These are phyloP conservation scores for Candoia aspera DNA, from an alignment of 2,113 vertebrate species.

Conservation along the genomic window DNA sequence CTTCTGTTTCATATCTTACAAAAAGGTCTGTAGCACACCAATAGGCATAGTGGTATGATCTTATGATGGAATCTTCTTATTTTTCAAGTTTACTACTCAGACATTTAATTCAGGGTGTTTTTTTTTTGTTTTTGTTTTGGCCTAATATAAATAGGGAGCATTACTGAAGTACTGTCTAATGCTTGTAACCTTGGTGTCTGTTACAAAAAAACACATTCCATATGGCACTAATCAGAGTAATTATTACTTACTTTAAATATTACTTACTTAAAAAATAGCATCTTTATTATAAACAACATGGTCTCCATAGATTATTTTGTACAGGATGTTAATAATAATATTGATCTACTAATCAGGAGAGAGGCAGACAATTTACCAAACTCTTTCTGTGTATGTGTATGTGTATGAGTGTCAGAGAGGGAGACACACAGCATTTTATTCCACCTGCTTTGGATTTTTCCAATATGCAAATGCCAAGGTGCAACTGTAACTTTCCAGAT, in stretches of 20 bases:
- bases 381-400: too few species aligned
- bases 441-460: slow-evolving; percentile 47
- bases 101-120: not conserved
- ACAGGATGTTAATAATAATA: slow-evolving; percentile 44
- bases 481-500: not conserved
- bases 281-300: slow-evolving; percentile 57
- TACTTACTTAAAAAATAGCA: slow-evolving; percentile 70
- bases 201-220: slow-evolving; percentile 62
- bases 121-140: slow-evolving; percentile 18
- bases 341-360: slow-evolving; percentile 44
- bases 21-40: slow-evolving; percentile 20
- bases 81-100: slow-evolving; percentile 26
- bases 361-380: slow-evolving; percentile 23
- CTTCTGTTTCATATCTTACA: not conserved
- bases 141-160: slow-evolving; percentile 55
- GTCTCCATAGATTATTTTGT: slow-evolving; percentile 38
- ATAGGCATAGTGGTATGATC: slow-evolving; percentile 23
- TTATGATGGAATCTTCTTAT: slow-evolving; percentile 45
- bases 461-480: not conserved
- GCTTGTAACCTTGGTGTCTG: slow-evolving; percentile 46
- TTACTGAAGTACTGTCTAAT: slow-evolving; percentile 51
- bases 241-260: slow-evolving; percentile 53
- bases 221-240: slow-evolving; percentile 70
- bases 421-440: not conserved
- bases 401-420: not conserved